phyloP scores from a whole-genome alignment of 2,888 invertebrate genomes.

The Tenthredo scrophulariae region DNA sequence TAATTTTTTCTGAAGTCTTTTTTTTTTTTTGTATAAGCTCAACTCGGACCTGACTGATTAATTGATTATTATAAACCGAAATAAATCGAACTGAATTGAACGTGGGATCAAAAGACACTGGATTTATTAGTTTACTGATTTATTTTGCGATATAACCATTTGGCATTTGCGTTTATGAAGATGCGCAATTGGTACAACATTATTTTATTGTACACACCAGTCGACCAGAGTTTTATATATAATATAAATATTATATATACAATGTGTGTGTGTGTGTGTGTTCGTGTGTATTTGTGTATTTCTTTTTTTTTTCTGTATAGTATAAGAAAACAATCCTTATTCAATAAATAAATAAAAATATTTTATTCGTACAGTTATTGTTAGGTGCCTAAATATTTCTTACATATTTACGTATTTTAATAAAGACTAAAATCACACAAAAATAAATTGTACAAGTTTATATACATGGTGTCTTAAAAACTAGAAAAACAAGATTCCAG shows the following conservation, averaged over 20 bases:
- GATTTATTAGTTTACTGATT: conserved; percentile 29
- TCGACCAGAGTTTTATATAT: neutral
- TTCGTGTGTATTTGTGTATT: neutral
- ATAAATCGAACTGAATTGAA: conserved; percentile 28
- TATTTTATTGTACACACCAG: conserved; percentile 30
- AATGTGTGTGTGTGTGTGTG: neutral
- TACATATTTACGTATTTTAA: conserved; percentile 19
- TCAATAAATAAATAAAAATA: conserved; percentile 49
- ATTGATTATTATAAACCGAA: neutral
- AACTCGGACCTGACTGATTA: neutral
- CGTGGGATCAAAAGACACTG: conserved; percentile 35
- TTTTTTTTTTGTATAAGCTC: neutral
- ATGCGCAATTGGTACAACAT: conserved; percentile 34
- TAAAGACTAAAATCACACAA: conserved; percentile 48
- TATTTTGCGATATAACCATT: conserved; percentile 48
- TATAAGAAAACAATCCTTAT: conserved; percentile 15
- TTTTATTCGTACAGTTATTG: conserved; percentile 38
- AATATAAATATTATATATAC: conserved; percentile 8
- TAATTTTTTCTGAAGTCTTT: neutral
- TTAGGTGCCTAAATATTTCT: conserved; percentile 30
- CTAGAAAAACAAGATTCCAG: conserved; percentile 20
- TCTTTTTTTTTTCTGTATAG: neutral
- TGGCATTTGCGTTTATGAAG: conserved; percentile 24
- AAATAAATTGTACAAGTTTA: conserved; percentile 53
- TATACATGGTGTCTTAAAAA: conserved; percentile 41